Conservation (phyloP, 2,797 vertebrate species). For the Pristis pectinata region DNA sequence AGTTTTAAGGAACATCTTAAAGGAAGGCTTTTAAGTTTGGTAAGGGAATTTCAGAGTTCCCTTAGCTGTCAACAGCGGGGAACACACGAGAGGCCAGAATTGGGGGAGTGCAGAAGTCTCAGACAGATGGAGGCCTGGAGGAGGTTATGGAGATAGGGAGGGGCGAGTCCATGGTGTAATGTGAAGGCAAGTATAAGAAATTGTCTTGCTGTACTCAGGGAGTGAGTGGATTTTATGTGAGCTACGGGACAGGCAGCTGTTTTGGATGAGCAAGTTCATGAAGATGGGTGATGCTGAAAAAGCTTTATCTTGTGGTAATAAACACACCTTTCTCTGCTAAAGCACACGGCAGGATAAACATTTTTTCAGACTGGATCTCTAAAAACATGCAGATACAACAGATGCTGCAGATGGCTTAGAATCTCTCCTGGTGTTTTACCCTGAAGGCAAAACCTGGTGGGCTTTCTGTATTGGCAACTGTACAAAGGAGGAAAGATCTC, state of each 20-base stretch:
- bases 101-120: not conserved
- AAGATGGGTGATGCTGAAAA: too few relatives aligned
- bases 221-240: not conserved
- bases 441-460: slow-evolving; percentile 21
- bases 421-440: slow-evolving; percentile 29
- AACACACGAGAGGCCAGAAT: too few relatives aligned
- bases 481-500: not conserved
- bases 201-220: not conserved
- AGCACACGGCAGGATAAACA: not conserved
- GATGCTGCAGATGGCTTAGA: slow-evolving; percentile 30
- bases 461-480: not conserved
- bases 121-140: not conserved
- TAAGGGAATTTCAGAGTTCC: not conserved
- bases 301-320: not conserved
- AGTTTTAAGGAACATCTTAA: not conserved
- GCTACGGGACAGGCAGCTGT: not conserved
- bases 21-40: not conserved
- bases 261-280: too few relatives aligned
- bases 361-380: not conserved
- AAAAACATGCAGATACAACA: not conserved
- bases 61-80: not conserved
- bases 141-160: not conserved
- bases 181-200: not conserved
- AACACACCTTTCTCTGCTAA: not conserved
- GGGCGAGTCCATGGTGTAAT: not conserved